Evolutionary conservation across 35 echinoderm and acorn worm species (phyloP).

Genomic region (Ophioderma brevispina): DNA sequence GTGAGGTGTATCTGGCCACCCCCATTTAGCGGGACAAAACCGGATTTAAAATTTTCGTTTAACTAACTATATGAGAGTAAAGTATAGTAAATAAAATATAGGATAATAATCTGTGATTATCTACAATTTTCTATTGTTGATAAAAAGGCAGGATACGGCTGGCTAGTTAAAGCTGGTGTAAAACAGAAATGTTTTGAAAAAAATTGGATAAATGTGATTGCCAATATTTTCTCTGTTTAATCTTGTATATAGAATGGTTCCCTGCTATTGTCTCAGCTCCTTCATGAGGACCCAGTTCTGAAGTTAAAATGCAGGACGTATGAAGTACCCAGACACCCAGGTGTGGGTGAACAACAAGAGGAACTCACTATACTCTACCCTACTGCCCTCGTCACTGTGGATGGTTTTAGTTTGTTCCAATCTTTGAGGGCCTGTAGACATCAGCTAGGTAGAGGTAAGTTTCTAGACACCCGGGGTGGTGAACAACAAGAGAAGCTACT

Average conservation of each 20-base stretch:
- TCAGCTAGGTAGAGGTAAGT: constrained; percentile 92
- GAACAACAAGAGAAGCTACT: not conserved
- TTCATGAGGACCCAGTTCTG: constrained; percentile 93
- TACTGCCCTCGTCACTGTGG: constrained; percentile 78
- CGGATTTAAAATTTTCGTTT: too few species aligned
- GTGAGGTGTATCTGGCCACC: too few species aligned
- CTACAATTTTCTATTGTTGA: too few species aligned
- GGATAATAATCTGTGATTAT: too few species aligned
- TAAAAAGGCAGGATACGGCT: too few species aligned
- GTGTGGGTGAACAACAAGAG: constrained; percentile 86
- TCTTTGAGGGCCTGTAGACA: constrained; percentile 89
- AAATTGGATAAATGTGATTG: too few species aligned
- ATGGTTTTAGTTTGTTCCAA: constrained; percentile 96
- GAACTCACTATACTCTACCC: constrained; percentile 93
- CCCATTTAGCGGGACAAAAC: too few species aligned
- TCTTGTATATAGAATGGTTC: constrained; percentile 59
- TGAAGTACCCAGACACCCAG: constrained; percentile 81
- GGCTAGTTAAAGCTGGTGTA: too few species aligned
- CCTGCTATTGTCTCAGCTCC: constrained; percentile 84
- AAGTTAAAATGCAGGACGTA: constrained; percentile 89
- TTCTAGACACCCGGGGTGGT: not conserved
- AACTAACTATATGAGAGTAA: too few species aligned
- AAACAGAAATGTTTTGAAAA: too few species aligned
- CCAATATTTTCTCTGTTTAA: too few species aligned
- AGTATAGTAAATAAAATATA: too few species aligned